These are phyloP conservation scores for Clostera curtula DNA, from an alignment of 2,888 invertebrate species.

Conservation along the genomic window DNA sequence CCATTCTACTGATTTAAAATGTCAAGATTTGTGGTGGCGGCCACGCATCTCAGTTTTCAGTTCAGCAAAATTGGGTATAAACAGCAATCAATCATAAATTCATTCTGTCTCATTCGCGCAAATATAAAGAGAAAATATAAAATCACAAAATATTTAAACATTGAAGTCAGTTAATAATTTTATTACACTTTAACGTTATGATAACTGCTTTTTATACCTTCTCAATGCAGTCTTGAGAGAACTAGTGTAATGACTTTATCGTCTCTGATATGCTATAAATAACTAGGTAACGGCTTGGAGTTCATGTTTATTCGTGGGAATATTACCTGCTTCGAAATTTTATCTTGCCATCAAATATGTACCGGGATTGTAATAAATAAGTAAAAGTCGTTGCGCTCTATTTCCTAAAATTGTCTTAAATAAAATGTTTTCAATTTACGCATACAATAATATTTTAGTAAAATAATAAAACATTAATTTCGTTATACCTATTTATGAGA, in stretches of 20 bases:
- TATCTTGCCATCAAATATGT: too few species aligned
- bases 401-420: too few species aligned
- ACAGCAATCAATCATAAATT: slow-evolving; percentile 7
- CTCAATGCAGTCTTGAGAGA: slow-evolving; percentile 24
- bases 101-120: too few species aligned
- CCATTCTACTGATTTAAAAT: slow-evolving; percentile 26
- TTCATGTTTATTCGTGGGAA: slow-evolving; percentile 34
- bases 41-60: slow-evolving; percentile 44
- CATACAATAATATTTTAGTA: too few species aligned
- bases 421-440: too few species aligned
- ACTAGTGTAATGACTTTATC: slow-evolving; percentile 46
- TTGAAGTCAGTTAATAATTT: not conserved
- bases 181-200: not conserved
- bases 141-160: not conserved
- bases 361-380: too few species aligned
- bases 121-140: too few species aligned
- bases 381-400: too few species aligned
- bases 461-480: too few species aligned
- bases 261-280: slow-evolving; percentile 60
- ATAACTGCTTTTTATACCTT: slow-evolving; percentile 41
- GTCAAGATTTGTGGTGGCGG: slow-evolving; percentile 63
- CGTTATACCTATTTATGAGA: too few species aligned
- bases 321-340: slow-evolving; percentile 19
- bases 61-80: slow-evolving; percentile 37
- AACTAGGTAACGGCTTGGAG: slow-evolving; percentile 26